Conservation (phyloP, 2,797 vertebrate species). For the Chromobotia macracanthus region DNA sequence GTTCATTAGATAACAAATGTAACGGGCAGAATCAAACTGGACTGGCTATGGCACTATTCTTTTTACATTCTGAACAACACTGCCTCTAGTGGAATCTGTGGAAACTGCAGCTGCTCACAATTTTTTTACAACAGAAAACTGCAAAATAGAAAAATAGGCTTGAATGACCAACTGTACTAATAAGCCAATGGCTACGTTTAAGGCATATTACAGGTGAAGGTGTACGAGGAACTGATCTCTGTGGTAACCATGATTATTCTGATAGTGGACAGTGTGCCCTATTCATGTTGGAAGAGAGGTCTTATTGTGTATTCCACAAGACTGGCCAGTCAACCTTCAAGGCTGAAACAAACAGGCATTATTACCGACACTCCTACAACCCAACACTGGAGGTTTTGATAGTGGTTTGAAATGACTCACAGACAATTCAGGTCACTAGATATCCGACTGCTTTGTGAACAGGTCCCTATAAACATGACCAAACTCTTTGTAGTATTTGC, state of each 20-base stretch:
- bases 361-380: slow-evolving; percentile 14
- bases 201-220: not conserved
- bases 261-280: slow-evolving; percentile 41
- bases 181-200: not conserved
- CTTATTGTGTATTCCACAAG: slow-evolving; percentile 69
- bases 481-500: not conserved
- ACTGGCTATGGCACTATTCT: not conserved
- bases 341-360: slow-evolving; percentile 49
- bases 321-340: slow-evolving; percentile 47
- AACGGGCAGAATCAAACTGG: no score
- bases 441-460: not conserved
- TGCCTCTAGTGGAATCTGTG: not conserved
- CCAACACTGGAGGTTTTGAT: slow-evolving; percentile 50
- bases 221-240: not conserved
- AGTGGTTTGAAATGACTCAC: slow-evolving; percentile 42
- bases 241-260: not conserved
- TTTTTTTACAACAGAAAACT: not conserved
- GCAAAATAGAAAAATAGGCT: not conserved
- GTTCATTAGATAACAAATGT: no score
- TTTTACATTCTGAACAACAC: slow-evolving; percentile 5
- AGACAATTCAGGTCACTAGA: not conserved
- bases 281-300: slow-evolving; percentile 67
- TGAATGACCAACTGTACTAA: not conserved
- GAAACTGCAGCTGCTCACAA: not conserved
- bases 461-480: not conserved